Percentiles rank a stretch among this genome's conserved stretches.
phyloP scores from a whole-genome alignment of 2,888 invertebrate species.

The Aphodius granarius region DNA sequence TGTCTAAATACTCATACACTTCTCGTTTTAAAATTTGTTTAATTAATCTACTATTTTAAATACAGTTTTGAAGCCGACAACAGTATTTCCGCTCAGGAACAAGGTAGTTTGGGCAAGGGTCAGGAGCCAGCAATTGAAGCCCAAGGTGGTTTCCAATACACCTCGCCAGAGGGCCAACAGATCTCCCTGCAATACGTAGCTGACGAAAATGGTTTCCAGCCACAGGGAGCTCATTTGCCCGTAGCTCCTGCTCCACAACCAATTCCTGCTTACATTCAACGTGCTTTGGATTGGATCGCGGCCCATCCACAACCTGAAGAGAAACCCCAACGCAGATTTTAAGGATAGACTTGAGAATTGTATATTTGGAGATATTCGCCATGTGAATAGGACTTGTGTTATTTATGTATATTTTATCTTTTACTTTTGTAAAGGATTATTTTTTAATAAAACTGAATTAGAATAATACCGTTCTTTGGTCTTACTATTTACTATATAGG shows the following conservation, averaged over 20 bases:
- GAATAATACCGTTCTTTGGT: background rate
- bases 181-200: constrained; percentile 64
- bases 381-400: background rate
- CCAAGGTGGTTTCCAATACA: constrained; percentile 60
- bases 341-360: background rate
- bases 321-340: constrained; percentile 12
- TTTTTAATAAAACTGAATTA: background rate
- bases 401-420: background rate
- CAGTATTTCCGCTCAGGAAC: constrained; percentile 63
- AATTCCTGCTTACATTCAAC: constrained; percentile 68
- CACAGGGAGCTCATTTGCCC: constrained; percentile 56
- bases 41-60: constrained; percentile 17
- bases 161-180: constrained; percentile 64
- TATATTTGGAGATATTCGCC: background rate
- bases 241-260: constrained; percentile 58
- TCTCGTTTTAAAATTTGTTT: no score
- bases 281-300: constrained; percentile 67
- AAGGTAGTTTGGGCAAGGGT: constrained; percentile 57
- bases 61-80: constrained; percentile 64
- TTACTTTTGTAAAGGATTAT: background rate
- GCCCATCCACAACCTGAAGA: constrained; percentile 56
- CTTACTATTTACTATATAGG: background rate
- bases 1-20: no score
- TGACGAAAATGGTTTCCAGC: constrained; percentile 71
- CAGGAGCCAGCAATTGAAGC: constrained; percentile 55